Evolutionary conservation across 1,140 invertebrate species (phyloP).

Genomic region (Kradibia gibbosae): DNA sequence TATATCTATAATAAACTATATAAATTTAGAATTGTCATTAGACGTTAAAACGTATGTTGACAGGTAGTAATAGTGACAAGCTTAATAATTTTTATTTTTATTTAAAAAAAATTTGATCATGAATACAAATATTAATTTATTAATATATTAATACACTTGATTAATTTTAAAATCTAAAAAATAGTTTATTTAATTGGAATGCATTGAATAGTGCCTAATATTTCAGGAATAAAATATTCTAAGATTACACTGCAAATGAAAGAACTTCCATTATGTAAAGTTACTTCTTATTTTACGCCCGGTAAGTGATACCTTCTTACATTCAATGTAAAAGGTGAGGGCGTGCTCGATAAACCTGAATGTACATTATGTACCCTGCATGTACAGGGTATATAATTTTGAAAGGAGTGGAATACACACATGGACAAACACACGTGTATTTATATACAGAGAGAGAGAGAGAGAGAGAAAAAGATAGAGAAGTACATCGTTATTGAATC

Average conservation of each 20-base stretch:
- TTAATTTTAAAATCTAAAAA: no score
- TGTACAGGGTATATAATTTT: slow-evolving; percentile 12
- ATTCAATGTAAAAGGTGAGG: neutral
- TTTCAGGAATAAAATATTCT: neutral
- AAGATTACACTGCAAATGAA: neutral
- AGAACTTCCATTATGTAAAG: neutral
- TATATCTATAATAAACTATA: no score
- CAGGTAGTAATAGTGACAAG: neutral
- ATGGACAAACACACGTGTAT: neutral
- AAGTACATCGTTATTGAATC: slow-evolving; percentile 47
- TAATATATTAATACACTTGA: no score
- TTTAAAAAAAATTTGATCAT: no score
- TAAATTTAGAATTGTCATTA: no score
- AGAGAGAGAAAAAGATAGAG: slow-evolving; percentile 26
- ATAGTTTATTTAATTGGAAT: no score
- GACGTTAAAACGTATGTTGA: neutral
- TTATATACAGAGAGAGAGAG: neutral
- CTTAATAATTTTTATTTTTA: neutral
- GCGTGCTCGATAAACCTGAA: slow-evolving; percentile 41
- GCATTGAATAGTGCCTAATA: neutral
- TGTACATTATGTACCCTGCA: slow-evolving; percentile 23
- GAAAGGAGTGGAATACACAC: neutral
- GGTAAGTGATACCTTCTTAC: slow-evolving; percentile 1
- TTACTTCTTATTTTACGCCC: slow-evolving; percentile 5
- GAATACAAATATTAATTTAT: no score